phyloP scores from a whole-genome alignment of 2,797 vertebrate species.

The Cyclopterus lumpus region DNA sequence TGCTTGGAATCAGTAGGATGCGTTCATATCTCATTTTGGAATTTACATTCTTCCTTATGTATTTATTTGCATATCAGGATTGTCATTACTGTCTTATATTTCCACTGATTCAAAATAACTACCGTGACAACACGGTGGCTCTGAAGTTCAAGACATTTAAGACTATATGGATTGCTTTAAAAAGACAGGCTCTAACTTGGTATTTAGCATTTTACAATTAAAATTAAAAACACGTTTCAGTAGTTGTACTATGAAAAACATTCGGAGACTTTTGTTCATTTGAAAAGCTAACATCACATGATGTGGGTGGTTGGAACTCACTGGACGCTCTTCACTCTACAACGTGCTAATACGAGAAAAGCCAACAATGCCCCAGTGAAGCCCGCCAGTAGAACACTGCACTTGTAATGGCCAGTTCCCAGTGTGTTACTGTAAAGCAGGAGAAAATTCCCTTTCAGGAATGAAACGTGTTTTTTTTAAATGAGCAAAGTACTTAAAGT shows the following conservation, averaged over 20 bases:
- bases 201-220: background rate
- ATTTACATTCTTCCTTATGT: background rate
- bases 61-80: background rate
- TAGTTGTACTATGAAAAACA: background rate
- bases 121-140: background rate
- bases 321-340: background rate
- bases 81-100: background rate
- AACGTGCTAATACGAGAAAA: background rate
- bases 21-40: slow-evolving; percentile 4
- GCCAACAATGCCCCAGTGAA: background rate
- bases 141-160: background rate
- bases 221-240: background rate
- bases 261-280: background rate
- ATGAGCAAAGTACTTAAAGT: slow-evolving; percentile 2
- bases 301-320: background rate
- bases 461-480: slow-evolving; percentile 34
- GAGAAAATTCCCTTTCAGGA: background rate
- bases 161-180: background rate
- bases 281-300: background rate
- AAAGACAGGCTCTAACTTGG: background rate
- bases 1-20: background rate
- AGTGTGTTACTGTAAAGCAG: background rate
- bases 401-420: background rate
- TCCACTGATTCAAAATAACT: background rate
- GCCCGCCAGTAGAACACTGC: background rate